Evolutionary conservation across 2,797 vertebrate genomes (phyloP).

Genomic region (Eospalax fontanierii): DNA sequence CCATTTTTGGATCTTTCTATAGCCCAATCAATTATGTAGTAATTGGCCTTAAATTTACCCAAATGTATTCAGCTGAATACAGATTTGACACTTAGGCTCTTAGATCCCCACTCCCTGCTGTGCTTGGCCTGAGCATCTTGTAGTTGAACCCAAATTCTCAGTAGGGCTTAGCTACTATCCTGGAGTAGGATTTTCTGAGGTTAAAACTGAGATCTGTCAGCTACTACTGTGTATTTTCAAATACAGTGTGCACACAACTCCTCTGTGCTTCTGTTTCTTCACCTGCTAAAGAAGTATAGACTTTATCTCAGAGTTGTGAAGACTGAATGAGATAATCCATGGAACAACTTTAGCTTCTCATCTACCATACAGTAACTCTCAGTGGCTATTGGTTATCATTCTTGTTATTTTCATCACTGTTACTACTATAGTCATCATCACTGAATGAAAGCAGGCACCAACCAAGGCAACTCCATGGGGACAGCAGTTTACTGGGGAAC

Average conservation of each 20-base stretch:
- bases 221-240: neutral
- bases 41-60: constrained; percentile 72
- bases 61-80: constrained; percentile 51
- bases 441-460: too few relatives aligned
- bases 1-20: constrained; percentile 74
- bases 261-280: neutral
- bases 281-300: neutral
- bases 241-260: neutral
- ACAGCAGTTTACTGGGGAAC: too few relatives aligned
- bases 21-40: constrained; percentile 72
- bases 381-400: neutral
- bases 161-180: neutral
- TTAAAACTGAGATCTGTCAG: neutral
- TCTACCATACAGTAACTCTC: neutral
- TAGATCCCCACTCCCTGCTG: neutral
- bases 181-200: neutral
- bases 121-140: neutral
- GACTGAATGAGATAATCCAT: neutral
- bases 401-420: neutral
- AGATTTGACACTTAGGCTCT: constrained; percentile 36
- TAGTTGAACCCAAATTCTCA: neutral
- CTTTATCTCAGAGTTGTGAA: neutral
- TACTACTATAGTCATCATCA: neutral
- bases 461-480: too few relatives aligned
- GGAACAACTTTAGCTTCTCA: neutral